Evolutionary conservation across 1,140 invertebrate genomes (phyloP), one percentile per base, ranked within the genome.

Genomic region (Drosophila navojoa): DNA sequence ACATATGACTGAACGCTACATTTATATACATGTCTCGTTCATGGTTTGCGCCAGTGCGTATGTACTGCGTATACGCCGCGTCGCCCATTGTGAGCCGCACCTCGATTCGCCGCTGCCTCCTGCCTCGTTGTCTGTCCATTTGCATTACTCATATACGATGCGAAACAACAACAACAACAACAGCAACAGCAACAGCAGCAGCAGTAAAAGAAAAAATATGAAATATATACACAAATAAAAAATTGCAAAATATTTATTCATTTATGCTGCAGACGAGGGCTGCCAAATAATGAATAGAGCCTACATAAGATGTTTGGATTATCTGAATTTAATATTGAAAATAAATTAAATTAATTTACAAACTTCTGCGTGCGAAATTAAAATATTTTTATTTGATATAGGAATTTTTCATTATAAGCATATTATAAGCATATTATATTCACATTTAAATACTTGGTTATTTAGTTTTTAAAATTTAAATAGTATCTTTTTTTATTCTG

Each of bases 81-180:
- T 87, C 52, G 82, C 79, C 81, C 81, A 81, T 86, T 81, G 81
- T 77, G 81, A 77, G 81, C 74, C 74, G 77, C 81, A 71, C 81
- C 81, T 85, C 67, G 53, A 50, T 52, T 63, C 76, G 66, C 55
- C 32, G 59, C 38, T 7, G 15, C 64, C 47, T 25, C 15, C 4
- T 50, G 47, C 50, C 50, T 25, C 53, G 49, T 47, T 71, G 57
- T 69, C 82, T 78, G 79, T 79, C 72, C 67, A 59, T 61, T 73
- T 79, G 71, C 81, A 82, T 86, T 87, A 86, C 81, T 86, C 81
- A 87, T 85, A 86, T 72, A 75, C 74, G 72, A 45, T 35, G 50
- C 57, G 38, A 52, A 69, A 49, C 57, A 60, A 55, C 62, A 71
- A 70, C 63, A 69, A 0, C 57, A 60, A 55, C 9, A 32, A 2